Evolutionary conservation across 2,888 invertebrate genomes (phyloP).

Genomic region (Melolontha melolontha): DNA sequence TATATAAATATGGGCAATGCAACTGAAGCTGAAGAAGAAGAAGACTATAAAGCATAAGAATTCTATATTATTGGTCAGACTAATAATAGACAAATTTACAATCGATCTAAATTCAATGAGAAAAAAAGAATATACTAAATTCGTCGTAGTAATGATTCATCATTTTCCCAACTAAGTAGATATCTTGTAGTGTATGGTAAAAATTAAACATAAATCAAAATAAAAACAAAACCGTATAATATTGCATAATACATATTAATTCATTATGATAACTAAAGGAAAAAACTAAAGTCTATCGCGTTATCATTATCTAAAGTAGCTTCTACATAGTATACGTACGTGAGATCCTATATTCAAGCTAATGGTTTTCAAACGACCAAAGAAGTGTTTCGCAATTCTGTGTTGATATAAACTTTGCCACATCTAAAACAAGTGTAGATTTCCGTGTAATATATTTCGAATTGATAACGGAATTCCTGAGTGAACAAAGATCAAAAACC

Average conservation of each 20-base stretch:
- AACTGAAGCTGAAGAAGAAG: too few relatives aligned
- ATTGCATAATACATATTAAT: too few relatives aligned
- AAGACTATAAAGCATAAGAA: too few relatives aligned
- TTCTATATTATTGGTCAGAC: too few relatives aligned
- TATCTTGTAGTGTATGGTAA: too few relatives aligned
- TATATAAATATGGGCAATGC: too few relatives aligned
- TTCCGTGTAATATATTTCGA: conserved; percentile 22
- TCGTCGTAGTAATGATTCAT: too few relatives aligned
- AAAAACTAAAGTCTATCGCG: not conserved
- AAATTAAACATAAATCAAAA: conserved; percentile 2
- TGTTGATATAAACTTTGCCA: conserved; percentile 33
- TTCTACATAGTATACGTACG: conserved; percentile 13
- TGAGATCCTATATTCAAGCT: conserved; percentile 4
- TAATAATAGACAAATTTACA: too few relatives aligned
- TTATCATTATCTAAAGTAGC: not conserved
- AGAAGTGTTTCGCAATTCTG: conserved; percentile 8
- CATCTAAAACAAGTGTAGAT: conserved; percentile 17
- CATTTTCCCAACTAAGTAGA: too few relatives aligned
- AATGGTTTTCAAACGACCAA: conserved; percentile 6
- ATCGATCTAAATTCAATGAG: not conserved
- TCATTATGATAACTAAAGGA: too few relatives aligned
- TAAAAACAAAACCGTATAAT: conserved; percentile 8
- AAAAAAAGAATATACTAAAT: not conserved
- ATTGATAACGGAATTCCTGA: conserved; percentile 30
- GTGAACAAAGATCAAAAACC: conserved; percentile 27